These are phyloP conservation scores for Ptychoptera albimana DNA, from an alignment of 2,888 invertebrate genomes.

Conservation along the genomic window DNA sequence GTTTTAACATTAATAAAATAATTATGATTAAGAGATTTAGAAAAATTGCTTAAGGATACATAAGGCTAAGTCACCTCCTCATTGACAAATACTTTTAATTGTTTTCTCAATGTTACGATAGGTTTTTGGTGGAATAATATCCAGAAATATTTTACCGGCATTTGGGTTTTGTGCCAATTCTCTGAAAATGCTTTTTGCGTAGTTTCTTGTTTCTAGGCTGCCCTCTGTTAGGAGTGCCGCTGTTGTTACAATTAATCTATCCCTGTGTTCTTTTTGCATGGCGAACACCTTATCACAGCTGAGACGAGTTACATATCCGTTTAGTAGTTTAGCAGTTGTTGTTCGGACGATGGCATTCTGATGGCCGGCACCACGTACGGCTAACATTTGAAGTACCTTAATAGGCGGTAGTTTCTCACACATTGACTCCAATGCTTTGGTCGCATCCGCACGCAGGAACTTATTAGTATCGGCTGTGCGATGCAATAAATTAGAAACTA, in stretches of 20 bases:
- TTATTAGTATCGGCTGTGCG: conserved; percentile 88
- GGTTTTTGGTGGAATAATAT: conserved; percentile 62
- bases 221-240: conserved; percentile 77
- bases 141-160: conserved; percentile 60
- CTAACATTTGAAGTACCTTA: conserved; percentile 48
- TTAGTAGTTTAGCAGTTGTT: conserved; percentile 62
- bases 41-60: too few species aligned
- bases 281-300: conserved; percentile 58
- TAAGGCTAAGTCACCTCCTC: too few species aligned
- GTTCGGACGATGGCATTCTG: conserved; percentile 79
- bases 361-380: conserved; percentile 56
- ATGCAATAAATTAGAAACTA: conserved; percentile 63
- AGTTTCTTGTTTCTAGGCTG: conserved; percentile 66
- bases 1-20: too few species aligned
- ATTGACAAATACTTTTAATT: conserved; percentile 29
- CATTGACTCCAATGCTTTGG: conserved; percentile 61
- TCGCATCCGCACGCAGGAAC: conserved; percentile 78
- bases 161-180: conserved; percentile 53
- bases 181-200: conserved; percentile 64
- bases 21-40: too few species aligned
- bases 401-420: conserved; percentile 56
- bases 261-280: conserved; percentile 59
- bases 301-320: conserved; percentile 51
- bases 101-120: conserved; percentile 74
- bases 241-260: conserved; percentile 61